These are phyloP conservation scores for Dicyema japonicum DNA, from an alignment of 1,140 invertebrate species.

Conservation along the genomic window DNA sequence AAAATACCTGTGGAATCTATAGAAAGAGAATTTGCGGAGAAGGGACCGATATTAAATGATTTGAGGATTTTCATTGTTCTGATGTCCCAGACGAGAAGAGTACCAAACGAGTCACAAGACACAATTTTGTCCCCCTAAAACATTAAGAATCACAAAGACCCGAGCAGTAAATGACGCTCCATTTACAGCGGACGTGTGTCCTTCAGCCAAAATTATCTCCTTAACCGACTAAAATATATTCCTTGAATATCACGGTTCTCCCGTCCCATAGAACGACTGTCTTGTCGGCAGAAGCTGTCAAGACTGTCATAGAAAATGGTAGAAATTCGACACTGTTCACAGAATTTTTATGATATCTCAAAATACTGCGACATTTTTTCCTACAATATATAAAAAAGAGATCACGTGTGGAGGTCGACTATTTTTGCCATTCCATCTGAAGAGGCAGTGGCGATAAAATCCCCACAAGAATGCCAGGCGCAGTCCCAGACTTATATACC, in stretches of 20 bases:
- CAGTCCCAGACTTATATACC: constrained; percentile 14
- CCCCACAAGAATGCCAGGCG: constrained; percentile 17
- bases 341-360: constrained; percentile 17
- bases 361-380: constrained; percentile 13
- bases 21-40: constrained; percentile 14
- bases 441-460: constrained; percentile 18
- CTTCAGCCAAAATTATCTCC: constrained; percentile 7
- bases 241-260: constrained; percentile 9
- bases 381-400: constrained; percentile 5
- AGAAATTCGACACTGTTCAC: constrained; percentile 19
- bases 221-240: constrained; percentile 4
- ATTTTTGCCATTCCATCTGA: constrained; percentile 18
- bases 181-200: background rate
- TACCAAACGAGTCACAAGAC: constrained; percentile 18
- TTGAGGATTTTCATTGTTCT: constrained; percentile 10
- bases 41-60: constrained; percentile 14
- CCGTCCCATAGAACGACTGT: constrained; percentile 20
- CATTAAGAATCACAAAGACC: background rate
- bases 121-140: constrained; percentile 15
- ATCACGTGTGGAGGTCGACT: constrained; percentile 17
- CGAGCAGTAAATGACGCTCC: background rate
- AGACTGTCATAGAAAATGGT: constrained; percentile 15
- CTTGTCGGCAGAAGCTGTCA: constrained; percentile 18
- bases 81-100: constrained; percentile 19
- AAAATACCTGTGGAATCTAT: constrained; percentile 14